Evolutionary conservation across 2,113 vertebrate genomes (phyloP).

Genomic region (Rousettus leschenaultii): DNA sequence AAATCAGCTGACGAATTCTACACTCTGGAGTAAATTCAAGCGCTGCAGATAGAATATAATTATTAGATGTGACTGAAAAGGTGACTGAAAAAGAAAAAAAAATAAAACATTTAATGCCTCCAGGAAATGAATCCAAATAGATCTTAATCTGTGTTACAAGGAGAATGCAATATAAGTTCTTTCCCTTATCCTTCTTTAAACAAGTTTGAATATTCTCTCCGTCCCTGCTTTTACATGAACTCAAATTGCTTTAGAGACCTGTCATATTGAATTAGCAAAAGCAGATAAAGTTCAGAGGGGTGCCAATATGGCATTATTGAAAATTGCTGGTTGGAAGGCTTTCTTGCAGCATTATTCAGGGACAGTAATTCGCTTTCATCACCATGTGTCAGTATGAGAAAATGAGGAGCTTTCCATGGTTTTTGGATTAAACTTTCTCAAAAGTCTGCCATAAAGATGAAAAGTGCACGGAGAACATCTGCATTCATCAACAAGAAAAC

Average conservation of each 20-base stretch:
- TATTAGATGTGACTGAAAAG: conserved; percentile 26
- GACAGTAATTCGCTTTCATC: conserved; percentile 55
- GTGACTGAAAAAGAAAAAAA: conserved; percentile 19
- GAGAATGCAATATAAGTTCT: conserved; percentile 54
- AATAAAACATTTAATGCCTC: neutral
- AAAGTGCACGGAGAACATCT: neutral
- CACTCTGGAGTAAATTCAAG: conserved; percentile 9
- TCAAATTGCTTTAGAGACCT: conserved; percentile 73
- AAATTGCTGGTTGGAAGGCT: conserved; percentile 62
- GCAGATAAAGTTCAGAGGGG: conserved; percentile 72
- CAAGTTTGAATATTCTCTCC: conserved; percentile 46
- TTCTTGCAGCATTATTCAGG: conserved; percentile 39
- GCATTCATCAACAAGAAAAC: neutral
- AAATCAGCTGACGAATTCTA: neutral
- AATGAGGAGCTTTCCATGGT: conserved; percentile 28
- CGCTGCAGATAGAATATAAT: neutral
- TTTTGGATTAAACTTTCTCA: conserved; percentile 48
- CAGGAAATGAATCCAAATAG: conserved; percentile 45
- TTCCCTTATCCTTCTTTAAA: neutral
- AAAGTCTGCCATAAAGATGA: conserved; percentile 31
- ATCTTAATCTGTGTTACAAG: conserved; percentile 32
- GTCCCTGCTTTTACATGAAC: conserved; percentile 60
- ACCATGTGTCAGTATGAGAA: neutral
- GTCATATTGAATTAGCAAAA: conserved; percentile 75
- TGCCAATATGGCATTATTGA: conserved; percentile 48